phyloP scores from a whole-genome alignment of 2,113 vertebrate genomes.

The Hiodon alosoides region DNA sequence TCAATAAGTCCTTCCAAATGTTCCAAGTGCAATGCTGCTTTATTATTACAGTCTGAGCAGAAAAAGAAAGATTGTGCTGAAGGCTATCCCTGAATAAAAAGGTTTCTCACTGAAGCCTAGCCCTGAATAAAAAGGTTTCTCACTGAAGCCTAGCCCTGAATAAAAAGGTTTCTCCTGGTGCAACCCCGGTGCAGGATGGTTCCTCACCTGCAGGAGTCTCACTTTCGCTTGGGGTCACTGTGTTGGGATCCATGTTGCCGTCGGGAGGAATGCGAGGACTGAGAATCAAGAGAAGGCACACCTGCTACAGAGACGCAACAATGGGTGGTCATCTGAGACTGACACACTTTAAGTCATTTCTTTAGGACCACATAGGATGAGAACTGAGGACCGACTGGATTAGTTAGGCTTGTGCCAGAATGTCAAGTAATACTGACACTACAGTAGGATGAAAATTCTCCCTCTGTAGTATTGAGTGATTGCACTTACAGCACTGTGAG shows the following conservation, averaged over 20 bases:
- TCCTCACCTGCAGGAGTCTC: background rate
- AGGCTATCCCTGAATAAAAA: background rate
- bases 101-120: background rate
- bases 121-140: too few species aligned
- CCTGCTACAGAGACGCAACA: background rate
- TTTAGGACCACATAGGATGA: too few species aligned
- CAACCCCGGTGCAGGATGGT: background rate
- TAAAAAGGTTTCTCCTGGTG: background rate
- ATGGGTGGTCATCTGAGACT: background rate
- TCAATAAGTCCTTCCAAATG: too few species aligned
- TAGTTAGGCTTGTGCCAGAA: background rate
- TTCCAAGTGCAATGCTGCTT: too few species aligned
- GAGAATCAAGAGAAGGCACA: background rate
- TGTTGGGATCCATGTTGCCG: conserved; percentile 11
- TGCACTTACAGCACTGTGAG: too few species aligned
- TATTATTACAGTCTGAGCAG: too few species aligned
- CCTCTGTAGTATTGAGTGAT: too few species aligned
- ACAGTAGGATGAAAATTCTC: too few species aligned
- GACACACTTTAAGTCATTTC: background rate
- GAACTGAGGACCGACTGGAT: too few species aligned
- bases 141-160: background rate
- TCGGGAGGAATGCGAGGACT: background rate
- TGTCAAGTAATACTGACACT: background rate
- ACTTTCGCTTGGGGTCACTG: conserved; percentile 8
- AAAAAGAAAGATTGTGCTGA: too few species aligned